A percentile compares a stretch with the other conserved stretches of the same genome.
These are phyloP conservation scores for Eudemis profundana DNA, from an alignment of 2,888 invertebrate species.

Conservation along the genomic window DNA sequence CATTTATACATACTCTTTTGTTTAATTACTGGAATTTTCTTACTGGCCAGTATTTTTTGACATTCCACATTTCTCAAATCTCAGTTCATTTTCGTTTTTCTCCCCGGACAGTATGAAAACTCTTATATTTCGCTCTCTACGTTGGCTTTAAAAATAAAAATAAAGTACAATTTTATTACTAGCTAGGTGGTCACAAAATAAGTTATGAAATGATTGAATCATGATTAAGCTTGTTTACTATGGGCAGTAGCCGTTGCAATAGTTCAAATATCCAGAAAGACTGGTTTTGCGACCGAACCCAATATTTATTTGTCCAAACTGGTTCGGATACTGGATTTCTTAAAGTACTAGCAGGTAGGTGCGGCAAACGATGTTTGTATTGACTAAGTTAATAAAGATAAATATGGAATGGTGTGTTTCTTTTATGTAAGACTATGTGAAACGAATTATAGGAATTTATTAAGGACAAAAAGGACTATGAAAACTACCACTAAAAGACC, in stretches of 20 bases:
- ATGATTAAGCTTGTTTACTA: slow-evolving; percentile 14
- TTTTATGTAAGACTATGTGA: slow-evolving; percentile 17
- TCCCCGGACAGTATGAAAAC: slow-evolving; percentile 2
- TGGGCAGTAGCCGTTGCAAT: slow-evolving; percentile 21
- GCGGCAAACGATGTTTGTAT: slow-evolving; percentile 24
- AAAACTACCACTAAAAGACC: no score
- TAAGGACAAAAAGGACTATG: no score
- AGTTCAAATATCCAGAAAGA: slow-evolving; percentile 32
- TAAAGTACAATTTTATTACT: background rate
- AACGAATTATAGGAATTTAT: no score
- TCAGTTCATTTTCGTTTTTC: background rate
- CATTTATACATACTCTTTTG: background rate
- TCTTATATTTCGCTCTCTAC: slow-evolving; percentile 20
- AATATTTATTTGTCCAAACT: slow-evolving; percentile 38
- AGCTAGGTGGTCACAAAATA: slow-evolving; percentile 13
- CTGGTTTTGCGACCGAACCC: slow-evolving; percentile 35
- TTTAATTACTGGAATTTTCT: background rate
- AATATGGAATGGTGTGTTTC: slow-evolving; percentile 32
- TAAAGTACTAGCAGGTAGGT: slow-evolving; percentile 30
- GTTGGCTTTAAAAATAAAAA: slow-evolving; percentile 13
- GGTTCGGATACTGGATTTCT: slow-evolving; percentile 32
- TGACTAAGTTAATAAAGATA: slow-evolving; percentile 33
- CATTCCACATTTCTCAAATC: background rate
- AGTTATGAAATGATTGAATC: slow-evolving; percentile 8
- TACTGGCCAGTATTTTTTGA: slow-evolving; percentile 5